Conservation (phyloP, 2,888 invertebrate species). For the Eulithis prunata region DNA sequence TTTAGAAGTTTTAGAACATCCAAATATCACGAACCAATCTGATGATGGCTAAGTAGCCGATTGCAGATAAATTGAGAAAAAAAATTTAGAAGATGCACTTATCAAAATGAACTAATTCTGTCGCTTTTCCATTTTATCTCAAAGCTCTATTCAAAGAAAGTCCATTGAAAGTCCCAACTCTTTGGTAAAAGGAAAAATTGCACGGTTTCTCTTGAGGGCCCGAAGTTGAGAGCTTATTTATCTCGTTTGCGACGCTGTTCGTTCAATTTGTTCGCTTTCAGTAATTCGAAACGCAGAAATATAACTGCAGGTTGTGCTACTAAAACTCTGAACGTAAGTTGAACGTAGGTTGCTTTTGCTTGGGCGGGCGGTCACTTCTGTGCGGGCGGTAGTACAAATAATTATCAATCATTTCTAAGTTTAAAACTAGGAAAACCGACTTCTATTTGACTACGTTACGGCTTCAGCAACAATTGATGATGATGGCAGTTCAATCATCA, state of each 20-base stretch:
- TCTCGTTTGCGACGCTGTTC: constrained; percentile 23
- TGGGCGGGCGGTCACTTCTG: too few species aligned
- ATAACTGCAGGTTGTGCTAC: constrained; percentile 35
- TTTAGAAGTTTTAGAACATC: too few species aligned
- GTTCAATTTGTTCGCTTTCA: constrained; percentile 44
- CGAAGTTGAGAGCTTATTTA: constrained; percentile 22
- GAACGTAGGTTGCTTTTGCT: too few species aligned
- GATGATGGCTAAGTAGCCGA: too few species aligned
- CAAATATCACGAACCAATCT: too few species aligned
- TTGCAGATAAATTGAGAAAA: too few species aligned
- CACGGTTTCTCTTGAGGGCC: constrained; percentile 13
- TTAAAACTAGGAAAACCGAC: too few species aligned
- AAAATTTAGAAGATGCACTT: constrained; percentile 6
- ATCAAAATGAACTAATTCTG: constrained; percentile 12
- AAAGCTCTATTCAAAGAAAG: constrained; percentile 12
- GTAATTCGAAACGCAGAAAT: constrained; percentile 47
- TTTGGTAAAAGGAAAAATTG: constrained; percentile 11
- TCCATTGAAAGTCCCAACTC: constrained; percentile 9
- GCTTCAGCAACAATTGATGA: too few species aligned
- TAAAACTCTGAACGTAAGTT: constrained; percentile 18
- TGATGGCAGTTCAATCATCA: too few species aligned
- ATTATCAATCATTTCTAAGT: too few species aligned
- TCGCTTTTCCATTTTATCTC: constrained; percentile 3
- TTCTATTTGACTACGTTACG: too few species aligned
- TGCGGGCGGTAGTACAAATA: too few species aligned